Evolutionary conservation across 2,888 invertebrate species (phyloP), one percentile per base, ranked within the genome.

Genomic region (Phengaris arion): DNA sequence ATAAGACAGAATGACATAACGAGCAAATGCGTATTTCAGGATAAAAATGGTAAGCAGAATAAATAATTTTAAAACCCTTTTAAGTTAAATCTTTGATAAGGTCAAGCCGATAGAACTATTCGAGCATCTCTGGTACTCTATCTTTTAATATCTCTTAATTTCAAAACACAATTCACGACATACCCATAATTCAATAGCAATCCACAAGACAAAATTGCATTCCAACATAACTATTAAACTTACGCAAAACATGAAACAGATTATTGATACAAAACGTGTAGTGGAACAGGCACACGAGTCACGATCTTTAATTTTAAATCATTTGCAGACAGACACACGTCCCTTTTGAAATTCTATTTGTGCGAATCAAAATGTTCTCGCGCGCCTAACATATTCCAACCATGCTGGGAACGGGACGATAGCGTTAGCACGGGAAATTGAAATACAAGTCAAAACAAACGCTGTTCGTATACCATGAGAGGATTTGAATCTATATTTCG

Each of bases 261-360:
- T 69, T 70, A 74, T 74, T 75, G 76, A 76, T 74, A 70, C 64
- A 70, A 75, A 79, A 79, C 78, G 76, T 74, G 74, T 76, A 76
- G 52, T 76, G 76, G 74, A 76, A 78, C 74, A 77, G 79, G 76
- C 74, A 76, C 74, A 54, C 76, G 46, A 79, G 81, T 79, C 81
- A 81, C 81, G 81, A 81, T 80, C 78, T 79, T 80, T 81, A 80
- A 79, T 81, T 80, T 81, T 76, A 76, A 76, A 78, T 77, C 77
- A 77, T 77, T 76, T 76, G 79, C 80, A 79, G 79, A 80, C 79
- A 80, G 78, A 79, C 78, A 79, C 76, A 79, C 79, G 77, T 79
- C 82, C 83, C 82, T 81, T 82, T 83, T 86, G 86, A 86, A 88
- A 87, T 88, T 87, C 86, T 87, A 85, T 90, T 89, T 88, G 85